Conservation (phyloP, 2,797 vertebrate species). For the Alauda arvensis region DNA sequence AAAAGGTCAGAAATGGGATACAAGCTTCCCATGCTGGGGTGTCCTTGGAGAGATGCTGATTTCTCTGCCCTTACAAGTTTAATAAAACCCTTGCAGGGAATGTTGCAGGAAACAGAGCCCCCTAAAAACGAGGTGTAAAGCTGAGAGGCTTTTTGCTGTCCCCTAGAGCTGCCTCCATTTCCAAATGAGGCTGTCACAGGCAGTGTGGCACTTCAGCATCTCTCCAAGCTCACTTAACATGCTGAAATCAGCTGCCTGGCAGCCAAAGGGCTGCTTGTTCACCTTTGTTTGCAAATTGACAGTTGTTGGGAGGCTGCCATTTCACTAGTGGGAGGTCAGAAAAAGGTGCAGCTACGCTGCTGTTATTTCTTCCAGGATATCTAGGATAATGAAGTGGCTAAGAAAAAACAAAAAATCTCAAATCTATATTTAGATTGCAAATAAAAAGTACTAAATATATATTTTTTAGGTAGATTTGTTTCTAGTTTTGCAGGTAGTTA, state of each 20-base stretch:
- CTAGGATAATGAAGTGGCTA: neutral
- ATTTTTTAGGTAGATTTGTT: neutral
- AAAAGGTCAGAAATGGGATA: neutral
- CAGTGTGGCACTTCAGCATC: neutral
- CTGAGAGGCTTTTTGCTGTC: neutral
- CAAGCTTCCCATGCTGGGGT: accelerated
- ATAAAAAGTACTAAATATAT: neutral
- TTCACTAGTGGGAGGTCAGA: neutral
- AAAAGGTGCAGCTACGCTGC: neutral
- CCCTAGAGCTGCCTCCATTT: neutral
- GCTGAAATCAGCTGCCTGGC: neutral
- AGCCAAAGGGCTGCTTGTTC: neutral
- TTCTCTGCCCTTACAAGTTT: neutral
- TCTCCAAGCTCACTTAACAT: neutral
- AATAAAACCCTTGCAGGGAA: neutral
- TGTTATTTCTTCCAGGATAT: neutral
- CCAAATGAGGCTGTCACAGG: neutral
- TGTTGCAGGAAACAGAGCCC: neutral
- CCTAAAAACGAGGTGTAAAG: neutral
- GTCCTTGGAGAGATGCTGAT: neutral
- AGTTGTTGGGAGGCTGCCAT: neutral
- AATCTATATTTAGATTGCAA: neutral
- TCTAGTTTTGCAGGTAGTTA: neutral
- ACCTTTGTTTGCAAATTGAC: neutral
- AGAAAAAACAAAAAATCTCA: neutral